Evolutionary conservation across 2,797 vertebrate genomes (phyloP).

Genomic region (Acrossocheilus wenchowensis): DNA sequence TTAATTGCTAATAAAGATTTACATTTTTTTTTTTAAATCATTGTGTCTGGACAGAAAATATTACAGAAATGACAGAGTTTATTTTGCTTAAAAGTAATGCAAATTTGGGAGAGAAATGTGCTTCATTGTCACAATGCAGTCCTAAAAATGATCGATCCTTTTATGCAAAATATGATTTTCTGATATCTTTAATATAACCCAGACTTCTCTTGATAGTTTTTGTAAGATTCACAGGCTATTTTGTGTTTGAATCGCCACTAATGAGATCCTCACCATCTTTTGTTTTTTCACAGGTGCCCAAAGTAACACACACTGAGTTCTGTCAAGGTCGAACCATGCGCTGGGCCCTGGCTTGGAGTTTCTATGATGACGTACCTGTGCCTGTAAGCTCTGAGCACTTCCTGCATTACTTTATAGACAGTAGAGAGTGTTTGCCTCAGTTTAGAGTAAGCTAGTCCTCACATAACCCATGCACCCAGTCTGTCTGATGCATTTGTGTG

Average conservation of each 20-base stretch:
- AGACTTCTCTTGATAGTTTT: background rate
- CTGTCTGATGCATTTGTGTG: constrained; percentile 17
- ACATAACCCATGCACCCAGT: constrained; percentile 38
- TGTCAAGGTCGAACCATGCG: constrained; percentile 98
- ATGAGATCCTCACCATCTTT: background rate
- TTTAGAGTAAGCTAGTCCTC: constrained; percentile 1
- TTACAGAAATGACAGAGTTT: background rate
- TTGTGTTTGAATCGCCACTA: background rate
- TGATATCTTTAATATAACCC: background rate
- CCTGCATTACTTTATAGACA: constrained; percentile 11
- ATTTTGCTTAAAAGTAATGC: background rate
- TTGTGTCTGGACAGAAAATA: background rate
- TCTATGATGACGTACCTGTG: constrained; percentile 93
- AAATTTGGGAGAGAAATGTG: background rate
- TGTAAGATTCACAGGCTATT: background rate
- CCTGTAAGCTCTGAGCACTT: constrained; percentile 83
- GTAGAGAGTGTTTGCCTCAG: background rate
- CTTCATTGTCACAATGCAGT: background rate
- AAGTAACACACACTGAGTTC: constrained; percentile 97
- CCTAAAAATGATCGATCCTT: background rate
- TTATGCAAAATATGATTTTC: background rate
- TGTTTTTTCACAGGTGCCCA: constrained; percentile 82
- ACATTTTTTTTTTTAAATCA: too few species aligned
- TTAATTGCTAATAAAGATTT: background rate
- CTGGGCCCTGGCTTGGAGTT: constrained; percentile 98